Base-by-base conservation (phyloP, 2,113 vertebrate genomes). In the Arizona elegans region DNA sequence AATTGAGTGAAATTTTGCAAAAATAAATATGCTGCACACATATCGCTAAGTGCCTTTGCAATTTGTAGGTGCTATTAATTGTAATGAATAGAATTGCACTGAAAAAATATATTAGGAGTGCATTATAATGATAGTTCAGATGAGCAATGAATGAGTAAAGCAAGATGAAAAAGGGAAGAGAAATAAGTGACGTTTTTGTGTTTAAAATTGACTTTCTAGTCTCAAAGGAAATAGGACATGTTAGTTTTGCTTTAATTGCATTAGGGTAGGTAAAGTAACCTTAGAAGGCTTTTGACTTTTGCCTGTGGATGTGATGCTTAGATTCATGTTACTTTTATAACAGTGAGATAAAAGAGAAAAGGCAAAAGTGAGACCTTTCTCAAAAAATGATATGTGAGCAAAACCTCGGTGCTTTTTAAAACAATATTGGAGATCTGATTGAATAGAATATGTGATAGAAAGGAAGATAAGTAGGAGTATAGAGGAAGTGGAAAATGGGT, bases 401-500 rank as follows among this genome's bases (percentile, higher is more conserved):
- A 89, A 91, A 89, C 88, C 87, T 15, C 29, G 93, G 94, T 94
- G 89, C 62, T 8, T 92, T 58, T 56, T 58, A 50, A 85, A 92
- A 62, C 90, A 90, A 94, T 90, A 90, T 90, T 90, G 94, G 90
- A 89, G 1, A 21, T 81, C 43, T 0, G 81, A 91, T 92, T 94
- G 95, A 94, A 92, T 62, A 94, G 94, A 87, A 95, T 91, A 91
- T 87, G 91, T 96, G 86, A 75, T 0, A 1, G 5, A 86, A 94
- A 7, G 93, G 94, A 97, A 91, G 95, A 93, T 87, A 93, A 33
- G 95, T 94, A 95, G 96, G 85, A 95, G 95, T 65, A 93, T 91
- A 91, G 11, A 96, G 98, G 89, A 97, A 96, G 98, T 98, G 96
- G 95, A 93, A 94, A 94, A 94, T 94, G 95, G 96, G 91, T 91